Evolutionary conservation across 1,140 invertebrate genomes (phyloP).

Genomic region (Fopius arisanus): DNA sequence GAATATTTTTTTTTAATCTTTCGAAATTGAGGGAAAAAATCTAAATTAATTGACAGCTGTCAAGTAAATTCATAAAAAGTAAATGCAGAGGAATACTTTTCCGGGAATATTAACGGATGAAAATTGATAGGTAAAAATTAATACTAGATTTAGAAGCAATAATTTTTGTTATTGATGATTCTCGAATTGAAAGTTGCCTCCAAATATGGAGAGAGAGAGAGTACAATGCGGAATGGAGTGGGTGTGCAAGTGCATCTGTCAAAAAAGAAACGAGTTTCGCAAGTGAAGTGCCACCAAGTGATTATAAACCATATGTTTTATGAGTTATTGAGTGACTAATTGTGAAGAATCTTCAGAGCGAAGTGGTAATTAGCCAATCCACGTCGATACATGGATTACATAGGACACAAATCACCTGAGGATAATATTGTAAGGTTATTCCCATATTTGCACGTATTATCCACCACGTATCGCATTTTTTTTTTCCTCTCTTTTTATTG

Average conservation of each 20-base stretch:
- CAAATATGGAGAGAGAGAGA: slow-evolving; percentile 1
- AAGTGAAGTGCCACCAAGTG: background rate
- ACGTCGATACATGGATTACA: background rate
- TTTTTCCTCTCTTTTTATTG: background rate
- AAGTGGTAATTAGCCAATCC: background rate
- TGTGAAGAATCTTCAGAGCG: background rate
- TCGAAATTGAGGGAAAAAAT: no score
- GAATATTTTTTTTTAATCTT: no score
- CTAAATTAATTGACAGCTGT: no score
- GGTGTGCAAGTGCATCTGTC: background rate
- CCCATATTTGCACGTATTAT: background rate
- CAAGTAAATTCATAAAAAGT: no score
- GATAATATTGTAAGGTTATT: slow-evolving; percentile 9
- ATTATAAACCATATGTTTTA: background rate
- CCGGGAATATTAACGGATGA: no score
- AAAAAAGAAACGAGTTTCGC: background rate
- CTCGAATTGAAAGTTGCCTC: background rate
- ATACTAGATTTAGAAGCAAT: no score
- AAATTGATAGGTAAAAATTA: no score
- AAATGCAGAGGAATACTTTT: no score
- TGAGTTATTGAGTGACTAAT: background rate
- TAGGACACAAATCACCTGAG: background rate
- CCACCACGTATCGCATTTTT: background rate
- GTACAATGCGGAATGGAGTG: background rate
- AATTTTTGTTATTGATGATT: background rate